Evolutionary conservation across 1,140 invertebrate species (phyloP), one percentile per base, ranked within the genome.

Genomic region (Drosophila paulistorum): DNA sequence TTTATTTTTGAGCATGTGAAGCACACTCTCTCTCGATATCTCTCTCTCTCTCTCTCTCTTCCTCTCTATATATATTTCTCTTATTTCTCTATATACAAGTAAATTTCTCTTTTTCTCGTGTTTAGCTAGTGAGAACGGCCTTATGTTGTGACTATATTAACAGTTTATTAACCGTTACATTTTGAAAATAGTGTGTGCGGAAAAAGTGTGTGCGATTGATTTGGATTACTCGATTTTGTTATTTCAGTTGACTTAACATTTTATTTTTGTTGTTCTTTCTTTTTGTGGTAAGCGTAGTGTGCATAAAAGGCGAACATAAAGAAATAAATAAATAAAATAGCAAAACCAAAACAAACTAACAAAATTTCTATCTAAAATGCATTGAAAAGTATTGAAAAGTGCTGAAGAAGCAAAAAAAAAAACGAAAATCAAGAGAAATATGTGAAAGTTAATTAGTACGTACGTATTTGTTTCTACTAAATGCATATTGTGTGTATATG

Each of bases 311-410:
- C 76, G 81, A 83, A 87, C 75, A 70, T 70, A 81, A 90, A 84
- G 81, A 89, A 82, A 90, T 83, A 86, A 85, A 82, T 86, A 86
- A 86, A 74, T 86, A 86, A 86, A 86, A 86, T 87, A 84, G 81
- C 71, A 83, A 86, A 72, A 62, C 7, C 61, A 62, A 66, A 42
- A 62, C 7, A 7, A 62, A 79, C 79, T 87, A 87, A 87, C 83
- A 79, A 85, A 79, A 79, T 87, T 83, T 87, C 61, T 74, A 87
- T 79, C 77, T 82, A 77, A 85, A 87, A 86, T 86, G 82, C 83
- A 86, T 87, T 81, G 60, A 82, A 80, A 77, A 77, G 62, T 23
- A 51, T 51, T 20, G 7, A 69, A 62, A 85, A 77, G 35, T 68
- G 41, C 51, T 65, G 30, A 30, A 30, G 5, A 30, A 30, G 30